Percentiles rank a stretch among this genome's conserved stretches.
These are phyloP conservation scores for Centropus unirufus DNA, from an alignment of 2,113 vertebrate genomes.

Conservation along the genomic window DNA sequence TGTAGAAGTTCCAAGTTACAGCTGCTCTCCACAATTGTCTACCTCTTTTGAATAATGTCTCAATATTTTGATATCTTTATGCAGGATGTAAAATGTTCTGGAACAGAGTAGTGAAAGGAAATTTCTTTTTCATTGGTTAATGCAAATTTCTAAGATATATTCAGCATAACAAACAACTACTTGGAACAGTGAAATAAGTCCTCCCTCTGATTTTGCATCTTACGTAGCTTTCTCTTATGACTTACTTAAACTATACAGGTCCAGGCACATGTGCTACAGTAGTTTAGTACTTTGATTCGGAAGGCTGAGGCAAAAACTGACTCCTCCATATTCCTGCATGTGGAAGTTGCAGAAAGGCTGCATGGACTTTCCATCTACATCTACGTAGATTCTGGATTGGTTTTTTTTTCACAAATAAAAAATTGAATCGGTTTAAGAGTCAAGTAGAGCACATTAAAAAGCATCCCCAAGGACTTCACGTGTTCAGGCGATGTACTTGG, in stretches of 20 bases:
- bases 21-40: neutral
- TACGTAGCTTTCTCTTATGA: neutral
- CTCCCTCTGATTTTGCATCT: neutral
- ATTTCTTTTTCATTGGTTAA: slow-evolving; percentile 31
- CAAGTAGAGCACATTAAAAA: neutral
- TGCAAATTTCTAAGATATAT: slow-evolving; percentile 1
- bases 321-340: neutral
- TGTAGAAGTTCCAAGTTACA: neutral
- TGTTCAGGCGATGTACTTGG: neutral
- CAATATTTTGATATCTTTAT: slow-evolving; percentile 56
- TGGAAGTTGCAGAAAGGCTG: neutral
- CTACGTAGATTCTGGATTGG: neutral
- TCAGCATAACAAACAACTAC: neutral
- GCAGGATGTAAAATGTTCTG: slow-evolving; percentile 19
- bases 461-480: neutral
- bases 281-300: neutral
- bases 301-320: neutral
- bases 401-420: too few relatives aligned
- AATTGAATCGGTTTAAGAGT: neutral
- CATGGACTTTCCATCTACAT: neutral
- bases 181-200: neutral
- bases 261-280: neutral
- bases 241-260: neutral
- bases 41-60: slow-evolving; percentile 34
- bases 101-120: slow-evolving; percentile 16